A percentile compares a stretch with the other conserved stretches of the same genome.
phyloP scores from a whole-genome alignment of 2,113 vertebrate species.

The Numenius arquata region DNA sequence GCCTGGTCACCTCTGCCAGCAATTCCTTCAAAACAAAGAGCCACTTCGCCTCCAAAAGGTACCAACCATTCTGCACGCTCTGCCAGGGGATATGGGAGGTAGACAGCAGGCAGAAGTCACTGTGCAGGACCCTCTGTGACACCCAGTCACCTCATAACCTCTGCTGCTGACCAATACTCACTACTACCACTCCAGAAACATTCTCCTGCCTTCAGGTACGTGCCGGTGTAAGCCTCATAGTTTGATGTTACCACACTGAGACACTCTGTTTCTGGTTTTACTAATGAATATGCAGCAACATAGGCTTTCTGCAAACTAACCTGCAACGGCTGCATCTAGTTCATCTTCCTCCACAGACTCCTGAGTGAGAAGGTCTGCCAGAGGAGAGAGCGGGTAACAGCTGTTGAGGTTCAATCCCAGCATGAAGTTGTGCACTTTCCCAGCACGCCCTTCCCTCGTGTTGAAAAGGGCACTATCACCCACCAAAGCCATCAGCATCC shows the following conservation, averaged over 20 bases:
- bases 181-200: fast-evolving
- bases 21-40: background rate
- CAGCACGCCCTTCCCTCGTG: conserved; percentile 92
- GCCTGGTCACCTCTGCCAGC: background rate
- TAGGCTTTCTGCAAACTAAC: conserved; percentile 10
- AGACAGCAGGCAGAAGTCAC: background rate
- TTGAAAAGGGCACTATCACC: conserved; percentile 91
- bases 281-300: fast-evolving
- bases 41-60: background rate
- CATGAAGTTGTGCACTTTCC: conserved; percentile 99
- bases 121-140: background rate
- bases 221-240: background rate
- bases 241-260: fast-evolving
- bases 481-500: conserved; percentile 90
- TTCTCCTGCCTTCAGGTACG: background rate
- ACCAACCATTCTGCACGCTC: background rate
- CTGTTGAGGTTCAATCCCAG: conserved; percentile 92
- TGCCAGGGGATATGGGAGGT: background rate
- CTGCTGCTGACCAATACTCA: background rate
- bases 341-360: conserved; percentile 79
- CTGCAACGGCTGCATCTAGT: conserved; percentile 87
- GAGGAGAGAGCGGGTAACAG: conserved; percentile 80
- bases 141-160: background rate
- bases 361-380: conserved; percentile 59
- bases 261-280: background rate